Base-by-base conservation (phyloP, 2,113 vertebrate species). In the Martes martes region DNA sequence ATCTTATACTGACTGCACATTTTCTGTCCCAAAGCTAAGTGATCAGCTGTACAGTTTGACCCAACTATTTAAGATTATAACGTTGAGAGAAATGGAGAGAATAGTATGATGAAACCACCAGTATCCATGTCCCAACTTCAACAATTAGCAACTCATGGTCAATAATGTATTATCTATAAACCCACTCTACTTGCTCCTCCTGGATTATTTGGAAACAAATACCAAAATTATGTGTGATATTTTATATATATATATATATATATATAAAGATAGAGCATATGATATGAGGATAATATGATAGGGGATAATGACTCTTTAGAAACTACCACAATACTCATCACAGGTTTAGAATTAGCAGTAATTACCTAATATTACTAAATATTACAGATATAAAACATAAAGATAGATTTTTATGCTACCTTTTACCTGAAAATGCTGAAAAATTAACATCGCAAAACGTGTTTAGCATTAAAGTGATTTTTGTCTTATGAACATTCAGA, bases 201-300 rank as follows among this genome's bases (percentile, higher is more conserved):
- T 76, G 55, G 57, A n/a, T 94, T 83, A 71, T 92, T 89, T 86
- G 84, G 19, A 96, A 76, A 67, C 50, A 97, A 83, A 85, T 95
- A 6, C 26, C 31, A 69, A 16, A 50, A 65, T 71, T 39, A 47
- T 59, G 52, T 73, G 71, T 42, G 74, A 36, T 55, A 73, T 74
- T 83, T 65, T 42, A n/a, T 42, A 67, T 71, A 55, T 55, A 55
- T 55, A 55, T 55, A 55, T 55, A 11, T 82, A 81, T 52, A 26
- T 71, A 45, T 45, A 47, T 47, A 50, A 10, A 47, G 45, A 47
- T 9, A 47, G 45, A 47, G 10, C 1, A 52, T 52, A 55, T 55
- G 52, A 55, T 55, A 55, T 55, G 52, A 55, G 16, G 52, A 55
- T 55, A 55, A 55, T 55, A 52, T 55, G 52, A 55, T 55, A 55